Evolutionary conservation across 2,888 invertebrate genomes (phyloP), one percentile per base, ranked within the genome.

Genomic region (Noctua comes): DNA sequence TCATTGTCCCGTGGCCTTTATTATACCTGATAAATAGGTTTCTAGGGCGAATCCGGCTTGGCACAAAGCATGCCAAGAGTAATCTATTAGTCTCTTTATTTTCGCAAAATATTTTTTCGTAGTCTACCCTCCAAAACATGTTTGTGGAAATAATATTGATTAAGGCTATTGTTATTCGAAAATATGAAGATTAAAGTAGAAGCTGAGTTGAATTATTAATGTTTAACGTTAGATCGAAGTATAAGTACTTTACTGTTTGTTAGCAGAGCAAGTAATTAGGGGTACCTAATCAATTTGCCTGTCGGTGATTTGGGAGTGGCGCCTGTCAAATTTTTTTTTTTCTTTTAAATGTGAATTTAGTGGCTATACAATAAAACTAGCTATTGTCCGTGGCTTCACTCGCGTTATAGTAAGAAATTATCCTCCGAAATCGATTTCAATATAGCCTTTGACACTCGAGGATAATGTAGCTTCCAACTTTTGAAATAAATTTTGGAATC

Each of bases 101-200:
- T 74, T 78, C 27, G 24, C 83, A 88, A 90, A 91, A 90, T 89
- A 91, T 92, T 91, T 92, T 92, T 93, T 89, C 84, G 71, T 21
- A 46, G 46, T 83, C 69, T 82, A 78, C 86, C 85, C 79, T 87
- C 90, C 88, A 93, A 95, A 95, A 95, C 93, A 95, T 95, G 94
- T 95, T 95, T 95, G 91, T 89, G 91, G 90, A 91, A 91, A 91
- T 91, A 91, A 84, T 89, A 86, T 88, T 91, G 93, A 93, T 93
- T 89, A 91, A 91, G 90, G 91, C 85, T 91, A 90, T 90, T 90
- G 90, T 88, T 87, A 87, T 84, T 82, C 79, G 75, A 80, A 84
- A 88, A 89, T 86, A 86, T 78, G 79, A 78, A 88, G 89, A 91
- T 90, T 90, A 88, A 87, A 90, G 82, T 84, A 82, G 82, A 80